Conservation (phyloP, 1,140 invertebrate species). For the Proctacanthus coquilletti region DNA sequence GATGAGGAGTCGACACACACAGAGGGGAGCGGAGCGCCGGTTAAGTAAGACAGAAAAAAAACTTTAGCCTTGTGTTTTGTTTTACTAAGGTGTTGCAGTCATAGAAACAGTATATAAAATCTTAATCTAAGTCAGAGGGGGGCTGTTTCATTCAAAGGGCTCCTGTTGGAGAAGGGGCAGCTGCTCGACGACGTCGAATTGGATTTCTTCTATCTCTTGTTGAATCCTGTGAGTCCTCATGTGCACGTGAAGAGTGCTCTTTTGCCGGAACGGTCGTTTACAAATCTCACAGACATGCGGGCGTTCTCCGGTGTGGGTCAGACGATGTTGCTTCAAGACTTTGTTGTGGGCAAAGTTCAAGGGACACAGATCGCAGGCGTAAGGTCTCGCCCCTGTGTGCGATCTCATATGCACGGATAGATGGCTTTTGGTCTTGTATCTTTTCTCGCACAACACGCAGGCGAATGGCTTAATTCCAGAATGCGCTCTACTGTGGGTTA, state of each 20-base stretch:
- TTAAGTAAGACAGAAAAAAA: too few relatives aligned
- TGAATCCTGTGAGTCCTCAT: slow-evolving; percentile 11
- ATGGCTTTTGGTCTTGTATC: slow-evolving; percentile 43
- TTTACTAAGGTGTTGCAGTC: too few relatives aligned
- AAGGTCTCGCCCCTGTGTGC: slow-evolving; percentile 43
- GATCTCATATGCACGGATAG: slow-evolving; percentile 41
- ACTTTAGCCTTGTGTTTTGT: too few relatives aligned
- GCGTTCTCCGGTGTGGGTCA: slow-evolving; percentile 49
- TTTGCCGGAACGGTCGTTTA: slow-evolving; percentile 32
- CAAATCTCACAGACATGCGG: slow-evolving; percentile 42
- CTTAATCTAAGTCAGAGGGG: too few relatives aligned
- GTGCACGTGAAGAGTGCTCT: slow-evolving; percentile 34
- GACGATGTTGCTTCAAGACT: slow-evolving; percentile 38
- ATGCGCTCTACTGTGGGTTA: slow-evolving; percentile 9
- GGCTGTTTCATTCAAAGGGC: too few relatives aligned
- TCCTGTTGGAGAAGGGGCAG: too few relatives aligned
- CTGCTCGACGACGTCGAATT: too few relatives aligned
- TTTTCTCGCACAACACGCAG: slow-evolving; percentile 39
- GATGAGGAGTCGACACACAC: slow-evolving; percentile 26
- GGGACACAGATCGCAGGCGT: slow-evolving; percentile 37
- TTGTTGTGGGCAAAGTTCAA: slow-evolving; percentile 10
- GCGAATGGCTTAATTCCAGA: slow-evolving; percentile 12
- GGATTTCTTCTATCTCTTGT: too few relatives aligned
- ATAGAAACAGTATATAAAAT: too few relatives aligned
- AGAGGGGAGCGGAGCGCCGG: too few relatives aligned